Evolutionary conservation across 2,113 vertebrate genomes (phyloP).

Genomic region (Oncorhynchus mykiss): DNA sequence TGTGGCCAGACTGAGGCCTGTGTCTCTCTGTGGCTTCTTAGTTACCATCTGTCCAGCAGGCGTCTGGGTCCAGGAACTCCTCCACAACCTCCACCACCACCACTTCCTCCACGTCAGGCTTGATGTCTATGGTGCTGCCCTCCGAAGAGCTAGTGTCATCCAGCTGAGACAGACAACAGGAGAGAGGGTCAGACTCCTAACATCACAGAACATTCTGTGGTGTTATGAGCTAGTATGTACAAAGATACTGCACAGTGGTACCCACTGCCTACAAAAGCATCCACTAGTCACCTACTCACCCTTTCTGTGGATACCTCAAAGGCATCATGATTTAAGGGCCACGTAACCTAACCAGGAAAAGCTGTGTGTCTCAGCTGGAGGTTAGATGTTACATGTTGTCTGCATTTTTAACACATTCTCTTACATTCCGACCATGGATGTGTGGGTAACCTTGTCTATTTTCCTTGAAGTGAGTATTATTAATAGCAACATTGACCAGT

Average conservation of each 20-base stretch:
- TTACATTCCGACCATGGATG: conserved; percentile 16
- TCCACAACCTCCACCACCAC: conserved; percentile 92
- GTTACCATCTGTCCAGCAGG: conserved; percentile 94
- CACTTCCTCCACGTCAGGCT: conserved; percentile 89
- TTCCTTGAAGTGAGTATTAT: conserved; percentile 15
- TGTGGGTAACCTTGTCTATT: neutral
- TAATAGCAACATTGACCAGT: conserved; percentile 28
- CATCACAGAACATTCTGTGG: neutral
- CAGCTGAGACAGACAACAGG: conserved; percentile 55
- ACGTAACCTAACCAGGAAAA: too few relatives aligned
- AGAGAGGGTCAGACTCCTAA: neutral
- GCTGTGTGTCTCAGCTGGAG: too few relatives aligned
- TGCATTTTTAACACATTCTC: neutral
- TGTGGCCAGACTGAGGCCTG: neutral
- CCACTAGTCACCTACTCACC: too few relatives aligned
- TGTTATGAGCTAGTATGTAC: neutral
- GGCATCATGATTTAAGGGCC: too few relatives aligned
- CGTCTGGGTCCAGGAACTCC: conserved; percentile 92
- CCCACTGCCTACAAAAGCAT: neutral
- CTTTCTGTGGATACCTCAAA: too few relatives aligned
- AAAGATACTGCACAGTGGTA: neutral
- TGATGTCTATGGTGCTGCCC: conserved; percentile 97
- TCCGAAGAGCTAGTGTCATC: conserved; percentile 96
- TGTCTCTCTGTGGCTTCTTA: conserved; percentile 5
- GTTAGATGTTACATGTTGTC: neutral